Percentiles rank a stretch among this genome's conserved stretches.
phyloP scores from a whole-genome alignment of 2,797 vertebrate species.

The Chloroceryle inda region DNA sequence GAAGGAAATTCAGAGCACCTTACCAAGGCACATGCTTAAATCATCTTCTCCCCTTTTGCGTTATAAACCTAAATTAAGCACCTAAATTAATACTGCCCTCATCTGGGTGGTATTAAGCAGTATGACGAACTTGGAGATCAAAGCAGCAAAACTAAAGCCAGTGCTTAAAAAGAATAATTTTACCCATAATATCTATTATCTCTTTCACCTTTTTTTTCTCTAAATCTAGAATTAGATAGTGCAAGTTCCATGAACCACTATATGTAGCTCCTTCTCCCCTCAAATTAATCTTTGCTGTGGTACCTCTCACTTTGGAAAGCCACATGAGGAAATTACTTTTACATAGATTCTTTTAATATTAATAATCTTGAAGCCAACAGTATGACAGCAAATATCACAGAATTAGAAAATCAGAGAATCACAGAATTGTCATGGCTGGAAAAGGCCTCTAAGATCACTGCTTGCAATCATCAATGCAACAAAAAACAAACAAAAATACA shows the following conservation, averaged over 20 bases:
- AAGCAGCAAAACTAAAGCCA: background rate
- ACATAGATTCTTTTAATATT: background rate
- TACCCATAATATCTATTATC: background rate
- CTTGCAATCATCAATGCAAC: too few relatives aligned
- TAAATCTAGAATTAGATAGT: background rate
- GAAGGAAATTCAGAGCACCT: background rate
- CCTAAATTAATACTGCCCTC: background rate
- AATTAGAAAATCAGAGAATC: too few relatives aligned
- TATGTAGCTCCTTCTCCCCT: background rate
- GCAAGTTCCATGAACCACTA: background rate
- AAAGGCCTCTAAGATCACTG: too few relatives aligned
- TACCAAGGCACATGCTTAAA: background rate
- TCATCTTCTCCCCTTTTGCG: rapidly evolving
- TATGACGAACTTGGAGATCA: background rate
- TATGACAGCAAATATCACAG: background rate
- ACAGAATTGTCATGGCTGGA: too few relatives aligned
- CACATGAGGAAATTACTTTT: background rate
- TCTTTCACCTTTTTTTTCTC: background rate
- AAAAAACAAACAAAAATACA: too few relatives aligned
- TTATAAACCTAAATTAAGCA: background rate
- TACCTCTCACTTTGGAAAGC: background rate
- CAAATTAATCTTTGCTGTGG: background rate
- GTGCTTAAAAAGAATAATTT: background rate
- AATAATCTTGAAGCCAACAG: background rate
- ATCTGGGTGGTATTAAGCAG: background rate